A percentile compares a stretch with the other conserved stretches of the same genome.
phyloP scores from a whole-genome alignment of 1,140 invertebrate genomes.

The Lepidotrigona ventralis region DNA sequence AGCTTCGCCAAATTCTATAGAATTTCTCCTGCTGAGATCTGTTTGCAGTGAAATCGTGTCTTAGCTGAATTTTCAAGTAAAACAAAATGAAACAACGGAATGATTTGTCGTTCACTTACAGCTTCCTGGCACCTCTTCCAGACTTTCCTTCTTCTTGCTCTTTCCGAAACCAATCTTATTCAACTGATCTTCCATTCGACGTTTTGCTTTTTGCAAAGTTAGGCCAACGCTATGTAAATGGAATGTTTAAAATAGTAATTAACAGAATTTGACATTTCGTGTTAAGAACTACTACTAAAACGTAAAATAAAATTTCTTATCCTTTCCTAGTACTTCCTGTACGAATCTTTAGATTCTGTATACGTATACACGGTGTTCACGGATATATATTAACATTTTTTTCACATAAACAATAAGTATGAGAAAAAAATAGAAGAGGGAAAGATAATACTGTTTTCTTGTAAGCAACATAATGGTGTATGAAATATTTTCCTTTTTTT shows the following conservation, averaged over 20 bases:
- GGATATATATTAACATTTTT: too few relatives aligned
- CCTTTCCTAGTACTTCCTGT: background rate
- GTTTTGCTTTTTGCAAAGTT: slow-evolving; percentile 89
- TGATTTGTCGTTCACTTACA: slow-evolving; percentile 80
- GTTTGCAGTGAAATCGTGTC: slow-evolving; percentile 25
- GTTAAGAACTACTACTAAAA: background rate
- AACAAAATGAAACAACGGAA: background rate
- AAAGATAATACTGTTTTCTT: too few relatives aligned
- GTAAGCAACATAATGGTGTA: too few relatives aligned
- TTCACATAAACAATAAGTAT: too few relatives aligned
- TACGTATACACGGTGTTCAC: background rate
- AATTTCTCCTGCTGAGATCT: slow-evolving; percentile 92
- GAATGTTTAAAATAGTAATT: background rate
- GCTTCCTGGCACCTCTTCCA: slow-evolving; percentile 89
- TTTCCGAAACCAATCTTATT: slow-evolving; percentile 87
- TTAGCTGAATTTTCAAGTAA: background rate
- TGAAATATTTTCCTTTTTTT: too few relatives aligned
- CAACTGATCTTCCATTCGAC: slow-evolving; percentile 91
- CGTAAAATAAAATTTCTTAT: background rate
- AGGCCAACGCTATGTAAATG: slow-evolving; percentile 79
- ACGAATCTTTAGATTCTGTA: background rate
- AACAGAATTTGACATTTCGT: background rate
- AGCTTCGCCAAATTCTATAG: slow-evolving; percentile 88
- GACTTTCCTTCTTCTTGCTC: slow-evolving; percentile 92
- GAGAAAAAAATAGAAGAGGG: too few relatives aligned